Evolutionary conservation across 2,113 vertebrate species (phyloP), one percentile per base, ranked within the genome.

Genomic region (Callipepla squamata): DNA sequence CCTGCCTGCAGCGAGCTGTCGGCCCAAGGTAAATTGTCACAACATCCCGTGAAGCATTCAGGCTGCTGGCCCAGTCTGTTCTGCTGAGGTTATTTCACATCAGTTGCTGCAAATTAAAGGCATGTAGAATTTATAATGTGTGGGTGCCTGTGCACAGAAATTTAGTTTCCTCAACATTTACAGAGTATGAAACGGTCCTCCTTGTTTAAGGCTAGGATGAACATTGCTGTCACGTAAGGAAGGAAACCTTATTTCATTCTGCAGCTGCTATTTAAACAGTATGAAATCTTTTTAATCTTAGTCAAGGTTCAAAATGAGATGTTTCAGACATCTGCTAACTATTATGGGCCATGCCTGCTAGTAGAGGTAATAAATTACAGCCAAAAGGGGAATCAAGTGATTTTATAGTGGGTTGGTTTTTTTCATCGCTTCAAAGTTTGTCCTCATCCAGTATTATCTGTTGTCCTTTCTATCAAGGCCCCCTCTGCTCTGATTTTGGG

Each of bases 251-350:
- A 79, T 95, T 96, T 95, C 80, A 91, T 90, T 90, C 77, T 90
- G 48, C 80, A 93, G 61, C 80, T 96, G 93, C 69, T 81, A 26
- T 95, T 94, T 90, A 81, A 95, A 91, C 73, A 48, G 48, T 81
- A 50, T 1, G 9, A 92, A 81, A 88, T 91, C 63, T 94, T 94
- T 94, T 87, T 89, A 89, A 92, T 95, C 88, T 87, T 84, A 78
- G 26, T 42, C 79, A 91, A 94, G 96, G 91, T 95, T 96, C 91
- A 95, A 68, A 94, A 86, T 1, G 2, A 84, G 69, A 92, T 53
- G 38, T 88, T 95, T 93, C 66, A 86, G 90, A 91, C 96, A 96
- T 96, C 94, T 96, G 96, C 76, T 88, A 90, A 63, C 86, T 92
- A 80, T 97, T 95, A 96, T 1, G 21, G 87, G 66, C 89, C 62